Evolutionary conservation across 2,113 vertebrate genomes (phyloP).

Genomic region (Orthonyx spaldingii): DNA sequence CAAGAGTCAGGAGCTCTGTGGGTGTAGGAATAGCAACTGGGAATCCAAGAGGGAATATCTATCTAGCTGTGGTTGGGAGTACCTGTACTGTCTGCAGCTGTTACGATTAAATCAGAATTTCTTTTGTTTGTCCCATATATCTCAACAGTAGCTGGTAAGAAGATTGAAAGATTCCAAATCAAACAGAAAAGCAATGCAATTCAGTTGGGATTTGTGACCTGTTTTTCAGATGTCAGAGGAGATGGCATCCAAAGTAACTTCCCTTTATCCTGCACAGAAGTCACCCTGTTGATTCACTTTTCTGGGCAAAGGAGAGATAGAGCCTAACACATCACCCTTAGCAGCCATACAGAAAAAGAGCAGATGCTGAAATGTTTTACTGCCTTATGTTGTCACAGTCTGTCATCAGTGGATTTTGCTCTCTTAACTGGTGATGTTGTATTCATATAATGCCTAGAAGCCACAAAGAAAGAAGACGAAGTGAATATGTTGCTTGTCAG

Average conservation of each 20-base stretch:
- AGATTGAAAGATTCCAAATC: not conserved
- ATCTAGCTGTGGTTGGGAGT: not conserved
- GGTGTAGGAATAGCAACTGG: not conserved
- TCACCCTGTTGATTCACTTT: not conserved
- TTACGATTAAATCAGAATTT: not conserved
- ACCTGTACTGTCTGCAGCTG: not conserved
- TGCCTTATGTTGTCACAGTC: slow-evolving; percentile 46
- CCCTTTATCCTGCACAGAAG: not conserved
- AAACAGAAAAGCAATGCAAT: not conserved
- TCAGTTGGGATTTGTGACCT: not conserved
- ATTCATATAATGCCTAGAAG: slow-evolving; percentile 20
- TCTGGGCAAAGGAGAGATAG: not conserved
- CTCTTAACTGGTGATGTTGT: slow-evolving; percentile 13
- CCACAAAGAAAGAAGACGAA: not conserved
- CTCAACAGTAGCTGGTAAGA: not conserved
- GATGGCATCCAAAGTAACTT: not conserved
- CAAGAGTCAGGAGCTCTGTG: not conserved
- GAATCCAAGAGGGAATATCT: not conserved
- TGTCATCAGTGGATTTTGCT: slow-evolving; percentile 33
- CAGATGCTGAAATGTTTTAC: slow-evolving; percentile 26
- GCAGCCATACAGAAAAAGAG: not conserved
- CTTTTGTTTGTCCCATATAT: not conserved
- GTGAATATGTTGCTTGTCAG: slow-evolving; percentile 51
- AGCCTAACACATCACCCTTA: not conserved
- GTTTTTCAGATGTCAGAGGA: not conserved